Evolutionary conservation across 2,797 vertebrate species (phyloP), one percentile per base, ranked within the genome.

Genomic region (Sebastes miniatus): DNA sequence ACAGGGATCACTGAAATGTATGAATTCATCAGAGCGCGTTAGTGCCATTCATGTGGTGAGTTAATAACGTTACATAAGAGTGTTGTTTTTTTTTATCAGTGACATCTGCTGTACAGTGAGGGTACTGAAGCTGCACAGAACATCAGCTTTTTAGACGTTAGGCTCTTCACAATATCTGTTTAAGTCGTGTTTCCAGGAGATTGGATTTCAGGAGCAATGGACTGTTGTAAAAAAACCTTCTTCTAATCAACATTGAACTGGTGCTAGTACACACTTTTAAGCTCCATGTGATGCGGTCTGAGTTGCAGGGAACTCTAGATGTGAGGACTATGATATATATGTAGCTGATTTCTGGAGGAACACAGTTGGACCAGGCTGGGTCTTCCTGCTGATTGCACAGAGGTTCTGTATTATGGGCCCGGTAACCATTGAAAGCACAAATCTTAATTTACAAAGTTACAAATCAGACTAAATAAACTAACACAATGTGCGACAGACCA

Each of bases 21-120:
- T 58, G 58, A 57, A 66, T 71, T 79, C 62, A 77, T 68, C 69
- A n/a, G 59, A 2, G n/a, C 18, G 9, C 29, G 52, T 69, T 56
- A 25, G 63, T 72, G 43, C 25, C 27, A 69, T 76, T 73, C 36
- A 74, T 74, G 66, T 74, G 29, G 13, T 32, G 68, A 73, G 36
- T 64, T 77, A 82, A 85, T 81, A 80, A 52, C 24, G 12, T 86
- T 80, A 76, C 74, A 63, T 83, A 79, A 80, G n/a, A 43, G 32
- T 1, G 9, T 18, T 29, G 3, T 31, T 34, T 81, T 57, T 20
- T 52, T 52, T 18, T 0, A 7, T 47, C 47, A 24, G 69, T 22
- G 69, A 13, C 47, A 75, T 86, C 78, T 83, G 31, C 68, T 62
- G 12, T 20, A 47, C 54, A 32, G 52, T 18, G 24, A 52, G 62